Evolutionary conservation across 2,113 vertebrate species (phyloP).

Genomic region (Oreochromis niloticus): DNA sequence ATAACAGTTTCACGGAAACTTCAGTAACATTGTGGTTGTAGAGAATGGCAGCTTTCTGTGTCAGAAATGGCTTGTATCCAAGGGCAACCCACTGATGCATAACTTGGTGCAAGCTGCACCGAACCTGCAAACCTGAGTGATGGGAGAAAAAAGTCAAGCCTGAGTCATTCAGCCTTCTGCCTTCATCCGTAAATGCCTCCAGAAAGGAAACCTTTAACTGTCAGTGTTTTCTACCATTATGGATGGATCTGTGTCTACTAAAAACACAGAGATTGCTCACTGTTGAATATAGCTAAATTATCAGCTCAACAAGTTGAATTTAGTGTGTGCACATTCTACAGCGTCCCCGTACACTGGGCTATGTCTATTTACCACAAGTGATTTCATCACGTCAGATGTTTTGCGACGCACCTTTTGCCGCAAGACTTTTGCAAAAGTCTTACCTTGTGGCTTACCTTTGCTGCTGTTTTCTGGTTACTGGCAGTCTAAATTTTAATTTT

Average conservation of each 20-base stretch:
- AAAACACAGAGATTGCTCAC: background rate
- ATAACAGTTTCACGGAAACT: background rate
- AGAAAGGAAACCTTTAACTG: background rate
- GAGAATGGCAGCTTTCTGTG: background rate
- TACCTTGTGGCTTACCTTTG: background rate
- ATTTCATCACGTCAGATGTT: background rate
- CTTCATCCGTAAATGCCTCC: background rate
- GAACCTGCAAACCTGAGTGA: conserved; percentile 21
- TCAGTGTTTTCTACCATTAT: background rate
- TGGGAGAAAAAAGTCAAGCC: background rate
- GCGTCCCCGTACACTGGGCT: background rate
- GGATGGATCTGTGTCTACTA: background rate
- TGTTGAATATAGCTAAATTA: background rate
- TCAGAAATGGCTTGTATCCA: conserved; percentile 6
- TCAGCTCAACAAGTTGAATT: background rate
- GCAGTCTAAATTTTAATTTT: background rate
- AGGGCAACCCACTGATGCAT: background rate
- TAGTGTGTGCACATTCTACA: background rate
- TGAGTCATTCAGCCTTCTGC: conserved; percentile 14
- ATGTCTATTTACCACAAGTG: background rate
- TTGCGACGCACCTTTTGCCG: background rate
- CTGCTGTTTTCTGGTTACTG: background rate
- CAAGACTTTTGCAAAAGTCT: background rate
- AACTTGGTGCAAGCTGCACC: background rate
- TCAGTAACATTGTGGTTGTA: background rate